A percentile compares a stretch with the other conserved stretches of the same genome.
Conservation (phyloP, 2,113 vertebrate species). For the Pleuronectes platessa region DNA sequence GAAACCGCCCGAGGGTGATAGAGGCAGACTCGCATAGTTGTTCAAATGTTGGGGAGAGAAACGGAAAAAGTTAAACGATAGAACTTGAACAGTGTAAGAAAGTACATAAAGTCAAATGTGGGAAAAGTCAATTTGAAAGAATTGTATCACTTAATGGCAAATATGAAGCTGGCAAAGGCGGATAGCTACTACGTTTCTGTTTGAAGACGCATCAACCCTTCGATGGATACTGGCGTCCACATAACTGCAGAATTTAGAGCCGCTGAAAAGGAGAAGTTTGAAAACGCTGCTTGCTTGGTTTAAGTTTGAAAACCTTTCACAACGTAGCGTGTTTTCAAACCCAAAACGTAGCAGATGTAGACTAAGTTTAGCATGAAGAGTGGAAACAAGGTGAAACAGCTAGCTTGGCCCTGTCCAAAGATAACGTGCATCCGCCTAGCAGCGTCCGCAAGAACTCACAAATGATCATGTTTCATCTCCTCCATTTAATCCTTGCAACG, state of each 20-base stretch:
- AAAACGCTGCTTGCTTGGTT: too few relatives aligned
- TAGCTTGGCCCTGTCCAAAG: neutral
- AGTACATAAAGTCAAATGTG: neutral
- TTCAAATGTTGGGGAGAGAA: slow-evolving; percentile 13
- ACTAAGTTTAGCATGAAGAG: neutral
- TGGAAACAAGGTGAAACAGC: neutral
- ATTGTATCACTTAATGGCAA: neutral
- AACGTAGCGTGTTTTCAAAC: neutral
- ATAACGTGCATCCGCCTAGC: neutral
- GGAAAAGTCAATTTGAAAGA: slow-evolving; percentile 4
- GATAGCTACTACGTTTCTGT: too few relatives aligned
- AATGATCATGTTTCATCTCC: neutral
- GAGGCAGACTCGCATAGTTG: slow-evolving; percentile 63
- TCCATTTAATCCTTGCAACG: neutral
- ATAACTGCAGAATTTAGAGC: too few relatives aligned
- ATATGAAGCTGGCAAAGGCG: neutral
- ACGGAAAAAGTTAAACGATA: slow-evolving; percentile 56
- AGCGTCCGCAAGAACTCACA: neutral
- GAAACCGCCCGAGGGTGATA: slow-evolving; percentile 74
- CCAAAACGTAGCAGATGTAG: too few relatives aligned
- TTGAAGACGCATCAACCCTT: too few relatives aligned
- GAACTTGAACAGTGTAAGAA: slow-evolving; percentile 19
- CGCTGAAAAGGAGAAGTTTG: too few relatives aligned
- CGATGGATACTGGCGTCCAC: too few relatives aligned
- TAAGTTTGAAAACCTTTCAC: too few relatives aligned